Evolutionary conservation across 2,797 vertebrate genomes (phyloP).

Genomic region (Takifugu ocellatus): DNA sequence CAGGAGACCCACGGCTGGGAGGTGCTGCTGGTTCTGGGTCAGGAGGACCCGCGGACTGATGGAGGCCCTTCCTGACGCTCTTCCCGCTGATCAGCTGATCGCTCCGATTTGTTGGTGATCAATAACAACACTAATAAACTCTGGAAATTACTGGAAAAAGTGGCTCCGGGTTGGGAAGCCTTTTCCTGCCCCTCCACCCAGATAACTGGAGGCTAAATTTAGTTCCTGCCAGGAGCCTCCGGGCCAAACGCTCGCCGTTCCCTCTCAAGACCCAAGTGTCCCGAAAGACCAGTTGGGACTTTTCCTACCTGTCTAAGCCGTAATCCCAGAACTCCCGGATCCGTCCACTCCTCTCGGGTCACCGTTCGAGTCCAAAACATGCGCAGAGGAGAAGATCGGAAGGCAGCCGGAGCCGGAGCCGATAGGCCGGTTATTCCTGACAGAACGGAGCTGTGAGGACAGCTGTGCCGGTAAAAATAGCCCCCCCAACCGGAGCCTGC

Average conservation of each 20-base stretch:
- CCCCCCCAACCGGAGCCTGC: constrained; percentile 30
- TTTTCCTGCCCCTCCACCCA: not conserved
- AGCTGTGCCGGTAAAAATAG: constrained; percentile 96
- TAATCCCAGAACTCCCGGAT: constrained; percentile 25
- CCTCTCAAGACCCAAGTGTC: not conserved
- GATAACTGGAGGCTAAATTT: constrained; percentile 65
- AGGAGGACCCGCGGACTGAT: too few relatives aligned
- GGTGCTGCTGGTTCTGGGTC: too few relatives aligned
- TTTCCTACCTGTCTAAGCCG: constrained; percentile 45
- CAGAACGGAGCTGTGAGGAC: constrained; percentile 72
- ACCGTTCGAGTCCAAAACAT: constrained; percentile 19
- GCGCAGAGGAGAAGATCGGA: constrained; percentile 31
- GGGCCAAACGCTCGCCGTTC: constrained; percentile 17
- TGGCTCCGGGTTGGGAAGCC: not conserved
- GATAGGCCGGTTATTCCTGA: constrained; percentile 72
- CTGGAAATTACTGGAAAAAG: too few relatives aligned
- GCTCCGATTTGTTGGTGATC: too few relatives aligned
- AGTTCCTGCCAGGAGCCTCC: constrained; percentile 33
- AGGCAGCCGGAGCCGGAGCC: constrained; percentile 17
- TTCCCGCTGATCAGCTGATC: too few relatives aligned
- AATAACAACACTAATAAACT: too few relatives aligned
- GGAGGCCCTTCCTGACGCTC: too few relatives aligned
- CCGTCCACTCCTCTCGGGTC: constrained; percentile 19
- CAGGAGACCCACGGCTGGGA: too few relatives aligned
- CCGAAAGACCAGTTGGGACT: not conserved